Conservation (phyloP, 1,140 invertebrate genomes). For the Chironomus tepperi region DNA sequence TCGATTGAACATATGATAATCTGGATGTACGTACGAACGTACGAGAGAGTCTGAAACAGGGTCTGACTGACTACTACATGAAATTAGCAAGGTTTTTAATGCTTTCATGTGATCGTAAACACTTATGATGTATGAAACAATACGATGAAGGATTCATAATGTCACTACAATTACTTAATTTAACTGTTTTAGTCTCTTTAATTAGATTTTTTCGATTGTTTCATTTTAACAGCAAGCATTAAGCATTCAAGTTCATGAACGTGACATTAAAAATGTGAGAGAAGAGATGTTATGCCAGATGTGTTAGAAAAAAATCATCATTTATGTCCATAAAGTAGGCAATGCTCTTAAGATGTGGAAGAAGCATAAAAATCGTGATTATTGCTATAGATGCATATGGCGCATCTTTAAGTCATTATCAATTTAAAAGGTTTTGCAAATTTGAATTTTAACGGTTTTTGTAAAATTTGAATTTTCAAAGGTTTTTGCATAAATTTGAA, state of each 20-base stretch:
- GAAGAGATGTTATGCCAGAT: background rate
- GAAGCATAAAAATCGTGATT: too few relatives aligned
- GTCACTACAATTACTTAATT: background rate
- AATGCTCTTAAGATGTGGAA: too few relatives aligned
- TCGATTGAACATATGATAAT: constrained; percentile 8
- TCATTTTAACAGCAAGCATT: background rate
- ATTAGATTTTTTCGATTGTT: background rate
- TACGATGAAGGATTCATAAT: background rate
- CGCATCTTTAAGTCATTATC: too few relatives aligned
- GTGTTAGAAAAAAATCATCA: too few relatives aligned
- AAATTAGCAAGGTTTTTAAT: background rate
- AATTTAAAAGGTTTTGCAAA: too few relatives aligned
- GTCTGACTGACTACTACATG: too few relatives aligned
- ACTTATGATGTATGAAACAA: background rate
- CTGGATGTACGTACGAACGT: background rate
- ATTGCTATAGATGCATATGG: too few relatives aligned
- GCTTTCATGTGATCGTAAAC: background rate
- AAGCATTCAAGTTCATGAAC: background rate
- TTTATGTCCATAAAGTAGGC: too few relatives aligned
- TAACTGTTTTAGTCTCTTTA: too few relatives aligned
- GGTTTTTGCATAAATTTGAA: too few relatives aligned
- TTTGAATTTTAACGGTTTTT: too few relatives aligned
- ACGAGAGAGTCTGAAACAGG: background rate
- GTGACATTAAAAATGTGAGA: background rate
- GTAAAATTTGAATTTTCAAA: too few relatives aligned